Conservation (phyloP, 2,797 vertebrate genomes). For the Moxostoma hubbsi region DNA sequence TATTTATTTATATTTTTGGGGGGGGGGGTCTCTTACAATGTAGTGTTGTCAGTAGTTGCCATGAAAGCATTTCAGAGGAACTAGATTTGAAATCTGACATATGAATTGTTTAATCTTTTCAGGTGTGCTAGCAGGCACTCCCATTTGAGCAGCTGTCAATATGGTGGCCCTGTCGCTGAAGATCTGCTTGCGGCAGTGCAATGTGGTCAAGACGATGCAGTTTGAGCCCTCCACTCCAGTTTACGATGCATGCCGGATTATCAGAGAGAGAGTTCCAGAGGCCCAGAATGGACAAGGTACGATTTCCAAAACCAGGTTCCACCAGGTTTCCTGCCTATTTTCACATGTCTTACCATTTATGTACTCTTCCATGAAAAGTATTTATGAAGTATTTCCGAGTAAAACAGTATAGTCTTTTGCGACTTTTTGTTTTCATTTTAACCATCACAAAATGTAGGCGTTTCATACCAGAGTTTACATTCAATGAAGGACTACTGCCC, state of each 20-base stretch:
- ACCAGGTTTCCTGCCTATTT: no score
- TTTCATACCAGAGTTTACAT: no score
- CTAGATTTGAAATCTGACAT: background rate
- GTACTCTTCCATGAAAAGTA: background rate
- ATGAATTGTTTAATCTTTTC: conserved; percentile 43
- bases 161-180: conserved; percentile 98
- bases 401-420: no score
- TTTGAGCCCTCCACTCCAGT: conserved; percentile 96
- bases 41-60: background rate
- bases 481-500: no score
- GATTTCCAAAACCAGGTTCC: conserved; percentile 16
- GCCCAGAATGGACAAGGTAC: conserved; percentile 95
- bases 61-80: no score
- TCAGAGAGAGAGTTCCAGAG: conserved; percentile 93
- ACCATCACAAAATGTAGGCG: no score
- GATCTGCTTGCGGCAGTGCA: conserved; percentile 98
- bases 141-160: conserved; percentile 54
- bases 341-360: background rate
- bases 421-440: no score
- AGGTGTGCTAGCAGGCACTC: conserved; percentile 71
- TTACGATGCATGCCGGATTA: conserved; percentile 95
- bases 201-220: conserved; percentile 99
- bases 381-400: no score
- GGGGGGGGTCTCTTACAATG: conserved; percentile 10
- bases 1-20: background rate